These are phyloP conservation scores for Adelognathus sp. DNA, from an alignment of 2,888 invertebrate species.

Conservation along the genomic window DNA sequence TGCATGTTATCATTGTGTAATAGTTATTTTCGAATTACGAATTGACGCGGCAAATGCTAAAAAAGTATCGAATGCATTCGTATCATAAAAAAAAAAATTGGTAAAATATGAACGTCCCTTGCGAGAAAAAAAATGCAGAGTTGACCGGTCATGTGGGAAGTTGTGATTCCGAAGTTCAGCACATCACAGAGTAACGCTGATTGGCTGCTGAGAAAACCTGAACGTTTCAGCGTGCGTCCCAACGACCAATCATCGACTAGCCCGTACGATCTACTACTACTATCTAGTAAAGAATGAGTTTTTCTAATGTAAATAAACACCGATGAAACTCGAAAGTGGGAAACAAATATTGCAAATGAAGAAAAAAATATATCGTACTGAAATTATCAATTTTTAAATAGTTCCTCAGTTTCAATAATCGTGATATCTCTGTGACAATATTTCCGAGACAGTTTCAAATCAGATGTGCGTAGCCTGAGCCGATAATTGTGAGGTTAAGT, in stretches of 20 bases:
- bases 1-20: too few species aligned
- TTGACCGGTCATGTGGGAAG: too few species aligned
- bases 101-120: too few species aligned
- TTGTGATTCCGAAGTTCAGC: too few species aligned
- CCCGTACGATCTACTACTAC: background rate
- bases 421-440: background rate
- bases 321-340: background rate
- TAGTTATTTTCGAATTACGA: background rate
- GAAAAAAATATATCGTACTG: background rate
- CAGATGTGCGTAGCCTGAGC: background rate
- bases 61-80: too few species aligned
- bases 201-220: background rate
- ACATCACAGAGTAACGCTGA: background rate
- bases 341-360: background rate
- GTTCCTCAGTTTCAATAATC: background rate
- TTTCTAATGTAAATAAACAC: background rate
- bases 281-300: too few species aligned
- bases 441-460: background rate
- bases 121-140: too few species aligned
- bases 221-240: background rate
- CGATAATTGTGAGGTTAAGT: conserved; percentile 13
- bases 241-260: background rate
- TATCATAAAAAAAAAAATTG: too few species aligned
- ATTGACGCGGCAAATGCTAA: background rate
- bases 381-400: background rate